Percentiles rank a stretch among this genome's conserved stretches.
These are phyloP conservation scores for Drosophila sordidapex DNA, from an alignment of 2,888 invertebrate genomes.

Conservation along the genomic window DNA sequence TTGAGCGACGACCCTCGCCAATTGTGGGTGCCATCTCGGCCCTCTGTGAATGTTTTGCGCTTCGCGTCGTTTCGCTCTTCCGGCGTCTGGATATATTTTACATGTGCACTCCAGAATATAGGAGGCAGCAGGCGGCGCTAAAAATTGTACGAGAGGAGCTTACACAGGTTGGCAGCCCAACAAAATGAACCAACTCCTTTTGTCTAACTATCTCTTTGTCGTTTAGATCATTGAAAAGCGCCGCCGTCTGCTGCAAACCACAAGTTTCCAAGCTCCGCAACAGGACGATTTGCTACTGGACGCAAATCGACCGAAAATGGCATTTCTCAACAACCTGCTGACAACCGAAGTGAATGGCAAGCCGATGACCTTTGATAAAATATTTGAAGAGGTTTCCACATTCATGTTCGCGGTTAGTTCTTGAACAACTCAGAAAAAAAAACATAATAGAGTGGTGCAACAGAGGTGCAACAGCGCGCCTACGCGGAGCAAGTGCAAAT, in stretches of 20 bases:
- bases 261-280: constrained; percentile 10
- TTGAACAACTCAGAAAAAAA: neutral
- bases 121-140: constrained; percentile 83
- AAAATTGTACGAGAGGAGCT: constrained; percentile 62
- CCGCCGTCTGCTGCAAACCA: constrained; percentile 34
- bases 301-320: constrained; percentile 65
- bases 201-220: neutral
- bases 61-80: constrained; percentile 55
- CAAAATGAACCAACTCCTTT: too few species aligned
- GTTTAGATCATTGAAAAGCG: constrained; percentile 59
- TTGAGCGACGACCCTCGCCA: constrained; percentile 52
- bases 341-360: constrained; percentile 70
- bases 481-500: constrained; percentile 85
- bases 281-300: constrained; percentile 37
- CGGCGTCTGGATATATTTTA: constrained; percentile 62
- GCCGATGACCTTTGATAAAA: constrained; percentile 67
- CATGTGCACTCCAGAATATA: constrained; percentile 85
- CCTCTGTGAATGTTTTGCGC: constrained; percentile 54
- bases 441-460: constrained; percentile 73
- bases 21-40: constrained; percentile 85
- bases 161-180: constrained; percentile 23
- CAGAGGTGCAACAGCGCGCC: constrained; percentile 86
- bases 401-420: constrained; percentile 75
- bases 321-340: constrained; percentile 77
- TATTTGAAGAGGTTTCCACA: constrained; percentile 79